Conservation (phyloP, 2,888 invertebrate species). For the Phengaris arion region DNA sequence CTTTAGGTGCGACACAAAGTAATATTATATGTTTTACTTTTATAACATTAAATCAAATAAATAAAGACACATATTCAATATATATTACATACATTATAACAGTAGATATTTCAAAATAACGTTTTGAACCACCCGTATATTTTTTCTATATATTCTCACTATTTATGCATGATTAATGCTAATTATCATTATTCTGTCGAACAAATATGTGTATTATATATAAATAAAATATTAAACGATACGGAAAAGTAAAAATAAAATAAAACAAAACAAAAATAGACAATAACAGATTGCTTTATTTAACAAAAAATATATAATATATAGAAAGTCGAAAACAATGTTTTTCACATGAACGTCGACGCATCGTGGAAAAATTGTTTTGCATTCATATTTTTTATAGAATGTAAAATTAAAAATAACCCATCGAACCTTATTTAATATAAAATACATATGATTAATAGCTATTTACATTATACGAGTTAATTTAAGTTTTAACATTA, state of each 20-base stretch:
- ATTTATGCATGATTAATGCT: slow-evolving; percentile 59
- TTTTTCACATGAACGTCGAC: slow-evolving; percentile 67
- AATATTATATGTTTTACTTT: slow-evolving; percentile 26
- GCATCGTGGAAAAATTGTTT: slow-evolving; percentile 69
- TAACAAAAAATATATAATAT: slow-evolving; percentile 80
- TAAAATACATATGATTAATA: slow-evolving; percentile 79
- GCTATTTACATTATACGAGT: slow-evolving; percentile 79
- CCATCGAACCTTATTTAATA: slow-evolving; percentile 78
- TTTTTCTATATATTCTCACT: slow-evolving; percentile 67
- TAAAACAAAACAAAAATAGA: slow-evolving; percentile 59
- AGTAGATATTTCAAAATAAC: slow-evolving; percentile 48
- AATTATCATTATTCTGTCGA: slow-evolving; percentile 44
- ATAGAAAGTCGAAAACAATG: slow-evolving; percentile 71
- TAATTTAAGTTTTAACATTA: slow-evolving; percentile 75
- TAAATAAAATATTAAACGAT: slow-evolving; percentile 40
- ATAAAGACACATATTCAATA: slow-evolving; percentile 28
- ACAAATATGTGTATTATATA: slow-evolving; percentile 42
- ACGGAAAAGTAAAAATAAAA: slow-evolving; percentile 63
- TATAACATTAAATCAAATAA: slow-evolving; percentile 30
- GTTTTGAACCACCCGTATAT: slow-evolving; percentile 71
- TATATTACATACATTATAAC: slow-evolving; percentile 40
- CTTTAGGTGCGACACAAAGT: slow-evolving; percentile 24
- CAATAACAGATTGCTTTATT: slow-evolving; percentile 80
- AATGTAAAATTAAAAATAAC: slow-evolving; percentile 78
- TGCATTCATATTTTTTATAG: slow-evolving; percentile 58